Evolutionary conservation across 37 sponge, comb jelly and placozoan genomes (phyloP).

Genomic region (Ephydatia muelleri): DNA sequence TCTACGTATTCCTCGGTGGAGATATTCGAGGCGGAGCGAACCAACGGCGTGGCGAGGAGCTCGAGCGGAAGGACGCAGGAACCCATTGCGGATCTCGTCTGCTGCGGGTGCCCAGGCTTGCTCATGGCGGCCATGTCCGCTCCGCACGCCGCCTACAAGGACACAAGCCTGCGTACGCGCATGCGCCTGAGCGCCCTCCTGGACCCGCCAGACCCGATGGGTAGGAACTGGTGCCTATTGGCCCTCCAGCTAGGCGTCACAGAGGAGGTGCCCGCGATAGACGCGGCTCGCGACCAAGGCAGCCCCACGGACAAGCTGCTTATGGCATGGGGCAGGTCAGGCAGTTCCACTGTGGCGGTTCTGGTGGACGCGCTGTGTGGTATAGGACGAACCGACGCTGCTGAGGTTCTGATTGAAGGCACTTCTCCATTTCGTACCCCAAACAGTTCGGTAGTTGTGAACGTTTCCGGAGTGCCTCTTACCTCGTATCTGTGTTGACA

Average conservation of each 20-base stretch:
- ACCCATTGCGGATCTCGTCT: constrained; percentile 65
- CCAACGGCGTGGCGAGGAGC: constrained; percentile 23
- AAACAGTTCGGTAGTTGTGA: constrained; percentile 68
- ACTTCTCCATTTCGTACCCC: constrained; percentile 60
- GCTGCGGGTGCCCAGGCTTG: constrained; percentile 80
- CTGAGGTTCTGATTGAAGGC: constrained; percentile 50
- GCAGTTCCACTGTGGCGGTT: constrained; percentile 43
- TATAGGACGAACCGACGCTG: constrained; percentile 80
- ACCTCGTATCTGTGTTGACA: constrained; percentile 68
- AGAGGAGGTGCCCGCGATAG: constrained; percentile 72
- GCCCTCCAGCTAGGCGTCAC: constrained; percentile 69
- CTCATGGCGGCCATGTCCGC: constrained; percentile 68
- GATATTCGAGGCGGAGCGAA: constrained; percentile 78
- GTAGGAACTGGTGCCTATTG: constrained; percentile 88
- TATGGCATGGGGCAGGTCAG: constrained; percentile 49
- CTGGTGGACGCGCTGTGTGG: constrained; percentile 74
- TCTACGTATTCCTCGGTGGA: constrained; percentile 57
- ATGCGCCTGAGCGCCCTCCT: constrained; percentile 63
- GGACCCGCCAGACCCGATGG: constrained; percentile 81
- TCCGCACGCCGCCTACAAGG: constrained; percentile 49
- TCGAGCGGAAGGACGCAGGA: constrained; percentile 34
- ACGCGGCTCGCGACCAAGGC: constrained; percentile 27
- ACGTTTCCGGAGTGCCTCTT: constrained; percentile 64
- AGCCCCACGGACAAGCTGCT: constrained; percentile 85
- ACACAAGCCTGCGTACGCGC: constrained; percentile 49